phyloP scores from a whole-genome alignment of 2,113 vertebrate genomes.

The Dasyornis broadbenti region DNA sequence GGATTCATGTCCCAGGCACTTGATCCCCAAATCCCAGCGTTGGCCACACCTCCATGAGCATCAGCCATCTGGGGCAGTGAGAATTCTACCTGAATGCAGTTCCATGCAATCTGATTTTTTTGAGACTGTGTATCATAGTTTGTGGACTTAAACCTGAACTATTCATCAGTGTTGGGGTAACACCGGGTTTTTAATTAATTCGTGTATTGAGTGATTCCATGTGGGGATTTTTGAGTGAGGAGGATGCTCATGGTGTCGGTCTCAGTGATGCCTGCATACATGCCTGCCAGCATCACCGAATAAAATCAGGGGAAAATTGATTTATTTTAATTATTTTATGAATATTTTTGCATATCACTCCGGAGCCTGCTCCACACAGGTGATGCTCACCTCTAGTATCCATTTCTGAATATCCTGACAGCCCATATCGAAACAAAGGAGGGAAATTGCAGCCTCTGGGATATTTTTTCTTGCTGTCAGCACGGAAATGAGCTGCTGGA shows the following conservation, averaged over 20 bases:
- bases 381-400: background rate
- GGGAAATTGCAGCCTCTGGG: background rate
- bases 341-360: background rate
- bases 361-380: background rate
- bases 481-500: background rate
- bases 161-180: rapidly evolving
- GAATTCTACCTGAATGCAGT: background rate
- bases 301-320: background rate
- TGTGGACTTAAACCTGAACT: background rate
- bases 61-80: background rate
- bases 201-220: rapidly evolving
- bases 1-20: background rate
- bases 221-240: background rate
- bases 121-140: background rate
- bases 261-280: too few relatives aligned
- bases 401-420: background rate
- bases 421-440: background rate
- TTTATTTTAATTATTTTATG: background rate
- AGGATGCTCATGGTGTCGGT: background rate
- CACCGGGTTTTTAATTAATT: background rate
- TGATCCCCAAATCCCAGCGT: background rate
- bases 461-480: background rate
- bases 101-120: background rate
- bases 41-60: background rate
- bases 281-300: background rate